Percentiles rank a stretch among this genome's conserved stretches.
Conservation (phyloP, 2,113 vertebrate species). For the Mirza zaza region DNA sequence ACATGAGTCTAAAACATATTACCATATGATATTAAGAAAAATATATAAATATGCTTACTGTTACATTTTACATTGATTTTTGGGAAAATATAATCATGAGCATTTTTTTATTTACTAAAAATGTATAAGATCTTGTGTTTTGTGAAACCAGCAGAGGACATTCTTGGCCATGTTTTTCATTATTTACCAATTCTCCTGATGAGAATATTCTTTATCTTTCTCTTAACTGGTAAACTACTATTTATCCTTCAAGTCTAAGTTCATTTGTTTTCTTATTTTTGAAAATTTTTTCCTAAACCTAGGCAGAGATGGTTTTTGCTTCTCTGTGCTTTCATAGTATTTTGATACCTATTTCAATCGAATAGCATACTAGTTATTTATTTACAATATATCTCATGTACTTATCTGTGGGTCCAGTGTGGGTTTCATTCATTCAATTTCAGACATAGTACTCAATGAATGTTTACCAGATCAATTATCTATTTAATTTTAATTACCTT, state of each 20-base stretch:
- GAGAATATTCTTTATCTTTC: neutral
- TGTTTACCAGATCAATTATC: neutral
- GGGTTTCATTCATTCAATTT: neutral
- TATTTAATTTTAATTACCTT: neutral
- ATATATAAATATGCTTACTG: neutral
- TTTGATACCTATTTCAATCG: neutral
- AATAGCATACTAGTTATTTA: neutral
- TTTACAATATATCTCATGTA: neutral
- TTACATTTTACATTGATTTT: neutral
- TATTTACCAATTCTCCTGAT: neutral
- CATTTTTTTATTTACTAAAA: neutral
- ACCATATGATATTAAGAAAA: neutral
- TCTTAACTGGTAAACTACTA: neutral
- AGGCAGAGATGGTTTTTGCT: neutral
- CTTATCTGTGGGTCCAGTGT: neutral
- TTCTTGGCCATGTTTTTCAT: neutral
- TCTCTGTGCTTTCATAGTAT: neutral
- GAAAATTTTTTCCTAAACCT: neutral
- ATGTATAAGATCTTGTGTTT: neutral
- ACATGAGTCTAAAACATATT: neutral
- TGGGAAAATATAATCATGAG: neutral
- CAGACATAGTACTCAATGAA: neutral
- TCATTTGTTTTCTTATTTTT: neutral
- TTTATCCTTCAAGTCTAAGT: neutral
- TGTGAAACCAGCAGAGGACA: neutral